Conservation (phyloP, 2,113 vertebrate genomes). For the Canis aureus region DNA sequence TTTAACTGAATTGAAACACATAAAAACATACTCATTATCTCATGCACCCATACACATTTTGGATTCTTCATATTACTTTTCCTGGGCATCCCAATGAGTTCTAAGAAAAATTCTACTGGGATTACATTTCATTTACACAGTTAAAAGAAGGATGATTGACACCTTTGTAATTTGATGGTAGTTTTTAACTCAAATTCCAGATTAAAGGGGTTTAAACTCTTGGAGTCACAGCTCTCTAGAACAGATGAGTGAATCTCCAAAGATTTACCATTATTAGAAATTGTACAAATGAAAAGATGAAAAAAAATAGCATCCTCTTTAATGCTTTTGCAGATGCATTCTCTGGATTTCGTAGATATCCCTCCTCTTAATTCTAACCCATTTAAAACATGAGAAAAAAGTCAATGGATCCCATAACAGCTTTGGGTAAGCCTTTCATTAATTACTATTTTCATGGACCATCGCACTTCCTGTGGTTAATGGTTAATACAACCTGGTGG, state of each 20-base stretch:
- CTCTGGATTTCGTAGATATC: not conserved
- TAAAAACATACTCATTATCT: slow-evolving; percentile 50
- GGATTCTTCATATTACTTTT: slow-evolving; percentile 45
- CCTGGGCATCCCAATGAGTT: not conserved
- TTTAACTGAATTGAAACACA: not conserved
- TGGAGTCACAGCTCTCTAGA: slow-evolving; percentile 20
- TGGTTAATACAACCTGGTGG: not conserved
- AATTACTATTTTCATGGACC: not conserved
- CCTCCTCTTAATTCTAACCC: slow-evolving; percentile 7
- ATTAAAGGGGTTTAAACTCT: slow-evolving; percentile 55
- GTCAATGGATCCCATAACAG: not conserved
- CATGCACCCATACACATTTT: not conserved
- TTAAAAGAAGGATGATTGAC: slow-evolving; percentile 47
- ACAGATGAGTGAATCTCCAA: not conserved
- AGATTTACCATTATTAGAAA: slow-evolving; percentile 37
- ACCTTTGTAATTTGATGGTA: slow-evolving; percentile 46
- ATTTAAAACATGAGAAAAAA: not conserved
- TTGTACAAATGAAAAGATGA: not conserved
- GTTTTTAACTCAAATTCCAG: slow-evolving; percentile 64
- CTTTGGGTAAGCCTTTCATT: not conserved
- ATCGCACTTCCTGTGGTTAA: not conserved
- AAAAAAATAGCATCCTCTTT: not conserved
- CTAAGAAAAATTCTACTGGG: slow-evolving; percentile 61
- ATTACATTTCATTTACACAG: slow-evolving; percentile 23
- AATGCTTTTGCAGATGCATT: not conserved